Percentiles rank a stretch among this genome's conserved stretches.
These are phyloP conservation scores for Thaumatotibia leucotreta DNA, from an alignment of 1,140 invertebrate genomes.

Conservation along the genomic window DNA sequence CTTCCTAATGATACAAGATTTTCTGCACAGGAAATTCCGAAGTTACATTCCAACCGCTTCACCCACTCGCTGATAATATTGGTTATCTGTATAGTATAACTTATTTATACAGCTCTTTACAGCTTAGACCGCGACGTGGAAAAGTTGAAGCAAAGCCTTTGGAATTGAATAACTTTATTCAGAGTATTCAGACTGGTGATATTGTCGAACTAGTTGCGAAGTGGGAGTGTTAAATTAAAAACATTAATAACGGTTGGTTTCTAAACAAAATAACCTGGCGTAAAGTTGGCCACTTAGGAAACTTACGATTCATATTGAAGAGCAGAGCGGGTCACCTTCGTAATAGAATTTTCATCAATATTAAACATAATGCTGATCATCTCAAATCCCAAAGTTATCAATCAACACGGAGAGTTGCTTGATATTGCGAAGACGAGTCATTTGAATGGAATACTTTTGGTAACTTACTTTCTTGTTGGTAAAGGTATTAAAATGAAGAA, in stretches of 20 bases:
- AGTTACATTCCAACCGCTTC: background rate
- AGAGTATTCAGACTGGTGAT: background rate
- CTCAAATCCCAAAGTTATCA: too few relatives aligned
- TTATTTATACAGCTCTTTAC: background rate
- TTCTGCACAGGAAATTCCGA: background rate
- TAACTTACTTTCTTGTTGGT: too few relatives aligned
- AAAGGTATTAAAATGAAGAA: too few relatives aligned
- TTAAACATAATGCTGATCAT: too few relatives aligned
- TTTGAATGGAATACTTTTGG: too few relatives aligned
- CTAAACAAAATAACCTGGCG: background rate
- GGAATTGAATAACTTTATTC: slow-evolving; percentile 12
- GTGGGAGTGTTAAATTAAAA: background rate
- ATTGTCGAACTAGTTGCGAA: background rate
- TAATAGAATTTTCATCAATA: too few relatives aligned
- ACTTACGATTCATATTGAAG: background rate
- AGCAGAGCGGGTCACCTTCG: too few relatives aligned
- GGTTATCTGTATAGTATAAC: background rate
- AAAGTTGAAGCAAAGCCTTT: background rate
- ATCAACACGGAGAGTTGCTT: too few relatives aligned
- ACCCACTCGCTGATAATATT: background rate
- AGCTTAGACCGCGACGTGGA: background rate
- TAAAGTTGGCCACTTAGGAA: background rate
- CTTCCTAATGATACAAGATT: background rate
- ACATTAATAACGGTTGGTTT: background rate
- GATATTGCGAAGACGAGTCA: too few relatives aligned